These are phyloP conservation scores for Pardosa pseudoannulata DNA, from an alignment of 2,888 invertebrate genomes.

Conservation along the genomic window DNA sequence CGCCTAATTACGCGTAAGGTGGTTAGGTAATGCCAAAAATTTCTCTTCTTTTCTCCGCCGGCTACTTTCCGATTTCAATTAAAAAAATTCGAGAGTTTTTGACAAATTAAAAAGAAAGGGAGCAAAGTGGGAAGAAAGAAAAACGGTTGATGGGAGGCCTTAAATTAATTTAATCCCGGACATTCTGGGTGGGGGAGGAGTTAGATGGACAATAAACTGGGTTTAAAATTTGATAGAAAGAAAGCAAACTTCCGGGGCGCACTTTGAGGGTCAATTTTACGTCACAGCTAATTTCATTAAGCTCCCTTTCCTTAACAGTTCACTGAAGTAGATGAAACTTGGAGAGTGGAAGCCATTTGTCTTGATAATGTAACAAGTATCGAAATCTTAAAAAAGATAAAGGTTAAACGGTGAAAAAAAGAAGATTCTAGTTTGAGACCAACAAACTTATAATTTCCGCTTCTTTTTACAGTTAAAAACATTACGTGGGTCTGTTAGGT, in stretches of 20 bases:
- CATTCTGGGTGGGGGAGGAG: background rate
- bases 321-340: background rate
- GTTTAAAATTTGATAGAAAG: slow-evolving; percentile 7
- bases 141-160: background rate
- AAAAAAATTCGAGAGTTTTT: too few species aligned
- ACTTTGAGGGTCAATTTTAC: background rate
- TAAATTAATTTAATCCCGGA: background rate
- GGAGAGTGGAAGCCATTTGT: background rate
- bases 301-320: background rate
- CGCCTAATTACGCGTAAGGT: too few species aligned
- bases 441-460: too few species aligned
- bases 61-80: too few species aligned
- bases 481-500: too few species aligned
- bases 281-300: slow-evolving; percentile 7
- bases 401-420: background rate
- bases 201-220: background rate
- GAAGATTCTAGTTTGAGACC: too few species aligned
- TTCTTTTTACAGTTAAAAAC: too few species aligned
- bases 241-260: background rate
- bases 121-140: background rate
- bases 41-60: too few species aligned
- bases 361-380: background rate
- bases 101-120: background rate
- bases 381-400: background rate
- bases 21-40: too few species aligned